Evolutionary conservation across 2,888 invertebrate species (phyloP), one percentile per base, ranked within the genome.

Genomic region (Pachliopta kotzebuea): DNA sequence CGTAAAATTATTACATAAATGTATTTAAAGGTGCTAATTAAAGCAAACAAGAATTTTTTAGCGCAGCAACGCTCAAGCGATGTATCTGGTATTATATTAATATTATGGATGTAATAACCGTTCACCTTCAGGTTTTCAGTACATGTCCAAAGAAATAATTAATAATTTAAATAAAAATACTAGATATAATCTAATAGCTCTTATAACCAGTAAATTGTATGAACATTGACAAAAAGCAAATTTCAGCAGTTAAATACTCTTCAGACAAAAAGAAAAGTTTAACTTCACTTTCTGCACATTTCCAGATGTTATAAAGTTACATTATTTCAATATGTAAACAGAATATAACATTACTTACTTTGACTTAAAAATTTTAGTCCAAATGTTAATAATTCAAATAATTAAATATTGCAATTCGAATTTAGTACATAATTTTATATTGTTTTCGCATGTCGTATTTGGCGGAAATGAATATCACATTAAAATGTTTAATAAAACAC

Each of bases 401-500:
- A n/a, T n/a, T n/a, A 9, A 45, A 45, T 7, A n/a, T n/a, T n/a
- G 1, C 7, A n/a, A 45, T 45, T 45, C 11, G 6, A 18, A 4
- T n/a, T 45, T 45, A 45, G 45, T 7, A n/a, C n/a, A 45, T 18
- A 45, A 18, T 45, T 45, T 45, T 45, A 37, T 45, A n/a, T 45
- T 1, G 2, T 45, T n/a, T 4, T n/a, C 6, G 45, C n/a, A n/a
- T n/a, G 6, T 11, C 9, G 3, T 45, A 45, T 18, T 1, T 42
- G 6, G 4, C 18, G 6, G 18, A n/a, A n/a, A 2, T n/a, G 4
- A n/a, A n/a, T 11, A n/a, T 45, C 7, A 37, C 55, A 24, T 24
- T n/a, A 56, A 42, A 56, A 63, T 55, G n/a, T 63, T 31, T 42
- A 59, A 56, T 29, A 49, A 37, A 50, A 56, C 29, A 31, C 52